These are phyloP conservation scores for Papilio polyxenes DNA, from an alignment of 1,140 invertebrate species.

Conservation along the genomic window DNA sequence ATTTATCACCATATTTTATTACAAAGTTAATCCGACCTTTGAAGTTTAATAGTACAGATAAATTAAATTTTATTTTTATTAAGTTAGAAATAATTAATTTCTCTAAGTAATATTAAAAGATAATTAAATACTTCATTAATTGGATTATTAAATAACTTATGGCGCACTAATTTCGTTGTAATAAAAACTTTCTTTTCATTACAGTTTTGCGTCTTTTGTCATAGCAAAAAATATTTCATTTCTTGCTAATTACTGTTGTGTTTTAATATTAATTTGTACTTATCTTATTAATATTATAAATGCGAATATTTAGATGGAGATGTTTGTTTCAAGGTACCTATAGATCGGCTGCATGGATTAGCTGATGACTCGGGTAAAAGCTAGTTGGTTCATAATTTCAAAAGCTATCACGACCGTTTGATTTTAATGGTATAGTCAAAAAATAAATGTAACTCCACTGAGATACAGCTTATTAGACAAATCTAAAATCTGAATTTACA, in stretches of 20 bases:
- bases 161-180: not conserved
- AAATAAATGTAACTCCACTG: too few relatives aligned
- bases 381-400: not conserved
- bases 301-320: too few relatives aligned
- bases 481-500: too few relatives aligned
- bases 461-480: too few relatives aligned
- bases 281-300: too few relatives aligned
- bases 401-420: not conserved
- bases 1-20: not conserved
- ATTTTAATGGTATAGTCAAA: not conserved
- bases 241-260: not conserved
- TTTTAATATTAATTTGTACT: not conserved
- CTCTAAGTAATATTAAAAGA: not conserved
- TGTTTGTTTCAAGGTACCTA: too few relatives aligned
- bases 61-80: not conserved
- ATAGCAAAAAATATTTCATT: not conserved
- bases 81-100: not conserved
- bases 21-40: not conserved
- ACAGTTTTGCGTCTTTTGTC: conserved; percentile 7
- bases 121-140: not conserved
- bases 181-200: not conserved
- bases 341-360: too few relatives aligned
- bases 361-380: too few relatives aligned
- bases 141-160: conserved; percentile 1
- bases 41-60: not conserved